Base-by-base conservation (phyloP, 2,888 invertebrate genomes). In the Ormyrus nitidulus region DNA sequence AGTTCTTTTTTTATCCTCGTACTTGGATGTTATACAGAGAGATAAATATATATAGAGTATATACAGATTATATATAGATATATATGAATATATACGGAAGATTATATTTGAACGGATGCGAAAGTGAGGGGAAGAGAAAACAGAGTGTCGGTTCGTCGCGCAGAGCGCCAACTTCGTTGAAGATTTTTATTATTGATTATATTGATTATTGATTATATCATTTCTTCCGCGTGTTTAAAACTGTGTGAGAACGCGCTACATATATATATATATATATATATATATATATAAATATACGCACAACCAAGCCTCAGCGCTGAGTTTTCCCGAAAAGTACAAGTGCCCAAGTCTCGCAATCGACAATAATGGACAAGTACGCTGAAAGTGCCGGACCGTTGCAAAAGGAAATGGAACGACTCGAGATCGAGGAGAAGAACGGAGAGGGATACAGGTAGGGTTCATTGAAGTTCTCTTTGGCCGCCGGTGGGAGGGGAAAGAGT, bases 391-490 rank as follows among this genome's bases (percentile, higher is more conserved):
- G 86, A 7, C 83, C 84, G 79, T 85, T 90, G 79, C 88, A 88
- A 82, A 90, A 90, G 85, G 90, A 90, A 82, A 88, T 90, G 88
- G 90, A 90, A 77, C 87, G 88, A 59, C 83, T 90, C 83, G 90
- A 90, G 79, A 87, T 90, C 82, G 90, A 90, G 80, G 90, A 90
- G 80, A 90, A 90, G 83, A 90, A 89, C 81, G 89, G 88, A 82
- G 90, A 90, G 77, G 86, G 86, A 70, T 83, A 85, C 83, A 89
- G 90, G 90, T 90, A 90, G 88, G 79, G 58, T 65, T 56, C 66
- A 61, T 10, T 34, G 2, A 34, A 34, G 3, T 34, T 34, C 34
- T 34, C 34, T 34, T 34, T 34, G 34, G 34, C 34, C 34, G 34
- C 34, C 19, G 19, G 19, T 19, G 2, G 19, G 34, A 0, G 34